These are phyloP conservation scores for Hydrolagus colliei DNA, from an alignment of 2,797 vertebrate species.

Conservation along the genomic window DNA sequence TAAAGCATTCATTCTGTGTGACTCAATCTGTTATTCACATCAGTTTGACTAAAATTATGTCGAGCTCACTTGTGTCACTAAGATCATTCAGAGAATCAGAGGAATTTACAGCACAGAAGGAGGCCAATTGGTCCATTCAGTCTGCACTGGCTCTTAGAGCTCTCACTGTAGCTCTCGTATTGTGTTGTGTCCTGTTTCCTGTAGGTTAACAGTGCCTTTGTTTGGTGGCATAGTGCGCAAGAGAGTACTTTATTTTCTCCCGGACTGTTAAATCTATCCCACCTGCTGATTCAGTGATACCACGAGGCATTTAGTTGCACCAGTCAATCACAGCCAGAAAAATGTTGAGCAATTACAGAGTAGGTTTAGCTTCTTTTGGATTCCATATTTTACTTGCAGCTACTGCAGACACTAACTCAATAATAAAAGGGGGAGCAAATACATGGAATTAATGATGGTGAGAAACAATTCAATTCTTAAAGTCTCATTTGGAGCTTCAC, in stretches of 20 bases:
- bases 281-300: neutral
- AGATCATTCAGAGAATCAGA: slow-evolving; percentile 22
- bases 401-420: neutral
- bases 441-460: neutral
- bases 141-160: neutral
- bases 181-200: neutral
- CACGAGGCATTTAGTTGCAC: neutral
- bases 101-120: no score
- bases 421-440: neutral
- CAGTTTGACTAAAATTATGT: neutral
- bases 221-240: neutral
- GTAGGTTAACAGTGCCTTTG: neutral
- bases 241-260: neutral
- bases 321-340: no score
- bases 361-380: neutral
- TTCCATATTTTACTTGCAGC: neutral
- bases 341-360: neutral
- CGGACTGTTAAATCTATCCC: no score
- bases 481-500: neutral
- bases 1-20: neutral
- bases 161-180: neutral
- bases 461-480: neutral
- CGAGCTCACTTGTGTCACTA: no score
- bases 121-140: no score
- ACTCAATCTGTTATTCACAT: neutral